These are phyloP conservation scores for Pseudobourletiella spinata DNA, from an alignment of 1,140 invertebrate species.

Conservation along the genomic window DNA sequence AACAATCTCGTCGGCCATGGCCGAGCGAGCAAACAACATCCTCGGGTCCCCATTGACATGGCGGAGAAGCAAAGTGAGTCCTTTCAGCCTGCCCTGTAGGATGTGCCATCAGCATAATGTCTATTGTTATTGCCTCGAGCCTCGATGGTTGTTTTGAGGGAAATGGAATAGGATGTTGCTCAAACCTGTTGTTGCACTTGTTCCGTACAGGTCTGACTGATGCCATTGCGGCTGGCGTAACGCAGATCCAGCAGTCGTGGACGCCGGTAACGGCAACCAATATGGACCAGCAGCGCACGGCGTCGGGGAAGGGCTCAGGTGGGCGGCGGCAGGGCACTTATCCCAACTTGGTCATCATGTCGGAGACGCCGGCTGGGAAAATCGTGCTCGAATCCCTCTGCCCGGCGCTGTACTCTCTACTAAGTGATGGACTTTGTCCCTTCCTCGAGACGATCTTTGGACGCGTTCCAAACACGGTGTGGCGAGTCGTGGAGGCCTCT, in stretches of 20 bases:
- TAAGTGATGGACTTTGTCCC: constrained; percentile 71
- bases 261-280: neutral
- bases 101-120: too few relatives aligned
- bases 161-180: neutral
- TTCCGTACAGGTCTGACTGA: constrained; percentile 30
- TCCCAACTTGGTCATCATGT: constrained; percentile 26
- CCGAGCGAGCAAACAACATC: constrained; percentile 1
- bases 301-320: constrained; percentile 1
- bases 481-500: constrained; percentile 79
- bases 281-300: neutral
- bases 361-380: constrained; percentile 51
- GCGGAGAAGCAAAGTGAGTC: constrained; percentile 30
- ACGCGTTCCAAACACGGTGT: constrained; percentile 74
- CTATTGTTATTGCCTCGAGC: neutral
- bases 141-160: neutral
- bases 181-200: neutral
- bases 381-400: constrained; percentile 60
- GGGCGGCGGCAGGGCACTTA: neutral
- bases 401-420: constrained; percentile 70
- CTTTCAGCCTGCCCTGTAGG: too few relatives aligned
- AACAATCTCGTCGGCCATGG: neutral
- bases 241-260: constrained; percentile 19
- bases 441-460: constrained; percentile 75
- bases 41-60: constrained; percentile 18
- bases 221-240: constrained; percentile 19